Base-by-base conservation (phyloP, 2,113 vertebrate species). In the Grallaria varia region DNA sequence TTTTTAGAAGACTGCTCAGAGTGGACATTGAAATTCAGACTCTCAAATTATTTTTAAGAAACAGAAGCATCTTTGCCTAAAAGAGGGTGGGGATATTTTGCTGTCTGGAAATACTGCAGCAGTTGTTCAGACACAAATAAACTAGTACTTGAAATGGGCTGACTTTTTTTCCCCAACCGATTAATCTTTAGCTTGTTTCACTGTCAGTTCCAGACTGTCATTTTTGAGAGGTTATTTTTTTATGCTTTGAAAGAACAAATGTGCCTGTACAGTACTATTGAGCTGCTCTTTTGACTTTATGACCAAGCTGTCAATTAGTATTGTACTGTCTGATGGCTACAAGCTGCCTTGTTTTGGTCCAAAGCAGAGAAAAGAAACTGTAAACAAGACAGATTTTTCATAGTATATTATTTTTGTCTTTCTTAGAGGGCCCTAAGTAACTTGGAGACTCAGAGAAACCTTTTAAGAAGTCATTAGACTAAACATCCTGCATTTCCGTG, bases 291-390 rank as follows among this genome's bases (percentile, higher is more conserved):
- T 73, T 64, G 74, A 87, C 84, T 85, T 78, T 50, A 73, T 92
- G 89, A 76, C 84, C 89, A 47, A 93, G 59, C 91, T 96, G 84
- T 78, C 87, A 83, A 50, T 95, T 91, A 85, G 42, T 59, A 28
- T 62, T 3, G 2, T 33, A 9, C 27, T 83, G 67, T 68, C 67
- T 90, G 67, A 77, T 77, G 33, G 73, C 55, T 50, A 8, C 58
- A 45, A 39, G 67, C 75, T 90, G 84, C n/a, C 58, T 91, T 92
- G 33, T 53, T 89, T 87, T 85, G 18, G 20, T 91, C n/a, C 55
- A 69, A 56, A 87, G 59, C 53, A n/a, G 44, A 71, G 75, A 67
- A 87, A 30, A 79, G 49, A 79, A 84, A 37, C 79, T 58, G 49
- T 77, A 80, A 93, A 71, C 59, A 42, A 42, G 52, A 21, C 10